Evolutionary conservation across 2,113 vertebrate species (phyloP), one percentile per base, ranked within the genome.

Genomic region (Sigmodon hispidus): DNA sequence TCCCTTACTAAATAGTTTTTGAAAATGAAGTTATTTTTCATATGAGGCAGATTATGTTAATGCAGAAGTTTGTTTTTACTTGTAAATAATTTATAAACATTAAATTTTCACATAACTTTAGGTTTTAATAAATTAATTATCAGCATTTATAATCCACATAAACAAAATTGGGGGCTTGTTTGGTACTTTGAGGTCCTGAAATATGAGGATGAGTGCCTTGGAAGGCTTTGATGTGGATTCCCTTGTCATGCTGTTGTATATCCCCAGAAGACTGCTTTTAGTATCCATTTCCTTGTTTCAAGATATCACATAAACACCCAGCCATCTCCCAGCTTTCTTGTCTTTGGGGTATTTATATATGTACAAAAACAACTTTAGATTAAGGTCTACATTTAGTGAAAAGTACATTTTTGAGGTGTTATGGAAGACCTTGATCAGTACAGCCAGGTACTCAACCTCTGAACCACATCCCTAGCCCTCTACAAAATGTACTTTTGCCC

Each of bases 101-200:
- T 84, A 59, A 70, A 76, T 13, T n/a, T 57, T 67, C 87, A 52
- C 26, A n/a, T 40, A 77, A 5, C 29, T 96, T 95, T 83, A 43
- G 76, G 40, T 88, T 94, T 87, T 84, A 84, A 48, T 48, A 48
- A 85, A 45, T n/a, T 63, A 86, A 93, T 52, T 94, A 55, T 80
- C 73, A 57, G 6, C 76, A 72, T 7, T 36, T 55, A 40, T 34
- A 89, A 55, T 87, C 4, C 24, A 94, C 3, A 29, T 52, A 81
- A 81, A n/a, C 21, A 92, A 77, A 36, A 3, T 22, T 17, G 70
- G 79, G 57, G 45, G 40, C 0, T 73, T 29, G 2, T 94, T 81
- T 80, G 36, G 57, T 59, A 31, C 40, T 87, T 34, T 6, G 22
- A 40, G 57, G 36, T 24, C 13, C 19, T 69, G 61, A 79, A 13